Evolutionary conservation across 2,113 vertebrate genomes (phyloP).

Genomic region (Platycercus adscitus): DNA sequence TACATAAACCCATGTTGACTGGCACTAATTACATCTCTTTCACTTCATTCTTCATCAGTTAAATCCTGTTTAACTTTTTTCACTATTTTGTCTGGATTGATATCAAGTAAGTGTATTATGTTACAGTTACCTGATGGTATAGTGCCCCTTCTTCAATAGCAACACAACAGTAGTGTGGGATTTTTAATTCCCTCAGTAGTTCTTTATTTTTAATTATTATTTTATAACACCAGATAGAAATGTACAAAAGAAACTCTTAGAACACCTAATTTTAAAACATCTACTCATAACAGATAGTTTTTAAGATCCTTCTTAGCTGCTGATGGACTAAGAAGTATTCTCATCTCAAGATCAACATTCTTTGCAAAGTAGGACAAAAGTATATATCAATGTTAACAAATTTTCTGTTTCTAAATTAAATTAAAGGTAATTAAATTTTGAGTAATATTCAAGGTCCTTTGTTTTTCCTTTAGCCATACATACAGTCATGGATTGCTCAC

Average conservation of each 20-base stretch:
- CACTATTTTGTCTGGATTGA: background rate
- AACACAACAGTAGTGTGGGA: background rate
- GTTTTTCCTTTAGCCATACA: background rate
- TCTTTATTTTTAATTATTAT: background rate
- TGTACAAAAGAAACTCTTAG: background rate
- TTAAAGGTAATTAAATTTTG: background rate
- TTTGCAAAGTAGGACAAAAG: background rate
- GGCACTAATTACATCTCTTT: conserved; percentile 44
- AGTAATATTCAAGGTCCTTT: background rate
- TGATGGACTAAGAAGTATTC: background rate
- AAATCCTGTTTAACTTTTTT: conserved; percentile 3
- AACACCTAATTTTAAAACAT: background rate
- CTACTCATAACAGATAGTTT: background rate
- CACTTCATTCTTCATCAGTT: background rate
- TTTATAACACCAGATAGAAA: background rate
- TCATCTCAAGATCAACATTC: background rate
- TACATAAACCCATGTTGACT: conserved; percentile 32
- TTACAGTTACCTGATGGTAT: background rate
- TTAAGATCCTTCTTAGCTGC: background rate
- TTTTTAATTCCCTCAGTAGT: background rate
- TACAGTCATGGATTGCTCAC: background rate
- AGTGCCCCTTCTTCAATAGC: background rate
- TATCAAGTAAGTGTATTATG: background rate
- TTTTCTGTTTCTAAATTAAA: background rate
- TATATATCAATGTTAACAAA: background rate